Percentiles rank a stretch among this genome's conserved stretches.
Conservation (phyloP, 2,797 vertebrate genomes). For the Ptychadena robeensis region DNA sequence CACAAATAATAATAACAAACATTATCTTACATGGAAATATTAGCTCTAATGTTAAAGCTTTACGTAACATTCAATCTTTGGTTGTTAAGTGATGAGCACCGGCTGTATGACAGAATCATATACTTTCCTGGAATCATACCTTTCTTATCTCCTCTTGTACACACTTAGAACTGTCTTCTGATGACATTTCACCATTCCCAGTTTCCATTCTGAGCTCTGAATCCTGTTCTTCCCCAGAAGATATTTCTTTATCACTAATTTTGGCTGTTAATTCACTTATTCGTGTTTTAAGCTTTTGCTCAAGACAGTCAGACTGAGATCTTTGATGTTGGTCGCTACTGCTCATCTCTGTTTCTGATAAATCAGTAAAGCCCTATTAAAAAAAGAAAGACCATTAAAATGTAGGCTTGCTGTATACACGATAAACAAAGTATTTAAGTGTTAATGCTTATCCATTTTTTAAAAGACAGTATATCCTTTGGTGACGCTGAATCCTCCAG, state of each 20-base stretch:
- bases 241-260: slow-evolving; percentile 83
- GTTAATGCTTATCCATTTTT: background rate
- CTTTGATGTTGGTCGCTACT: slow-evolving; percentile 73
- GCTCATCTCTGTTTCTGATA: slow-evolving; percentile 72
- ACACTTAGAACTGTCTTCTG: slow-evolving; percentile 71
- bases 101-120: background rate
- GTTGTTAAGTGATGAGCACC: no score
- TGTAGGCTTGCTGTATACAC: background rate
- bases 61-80: no score
- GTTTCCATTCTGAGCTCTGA: slow-evolving; percentile 69
- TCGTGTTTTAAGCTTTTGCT: slow-evolving; percentile 79
- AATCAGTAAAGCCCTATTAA: slow-evolving; percentile 69
- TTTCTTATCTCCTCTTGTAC: slow-evolving; percentile 78
- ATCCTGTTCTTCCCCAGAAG: slow-evolving; percentile 84
- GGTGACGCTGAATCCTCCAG: no score
- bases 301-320: slow-evolving; percentile 66
- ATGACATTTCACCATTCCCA: slow-evolving; percentile 69
- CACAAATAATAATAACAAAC: no score
- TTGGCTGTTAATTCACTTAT: slow-evolving; percentile 79
- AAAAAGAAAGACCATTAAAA: slow-evolving; percentile 34
- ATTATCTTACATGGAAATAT: no score
- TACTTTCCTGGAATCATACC: slow-evolving; percentile 65
- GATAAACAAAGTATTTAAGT: background rate
- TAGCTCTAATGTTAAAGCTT: no score
- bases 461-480: no score